Conservation (phyloP, 2,888 invertebrate genomes). For the Dryococelus australis region DNA sequence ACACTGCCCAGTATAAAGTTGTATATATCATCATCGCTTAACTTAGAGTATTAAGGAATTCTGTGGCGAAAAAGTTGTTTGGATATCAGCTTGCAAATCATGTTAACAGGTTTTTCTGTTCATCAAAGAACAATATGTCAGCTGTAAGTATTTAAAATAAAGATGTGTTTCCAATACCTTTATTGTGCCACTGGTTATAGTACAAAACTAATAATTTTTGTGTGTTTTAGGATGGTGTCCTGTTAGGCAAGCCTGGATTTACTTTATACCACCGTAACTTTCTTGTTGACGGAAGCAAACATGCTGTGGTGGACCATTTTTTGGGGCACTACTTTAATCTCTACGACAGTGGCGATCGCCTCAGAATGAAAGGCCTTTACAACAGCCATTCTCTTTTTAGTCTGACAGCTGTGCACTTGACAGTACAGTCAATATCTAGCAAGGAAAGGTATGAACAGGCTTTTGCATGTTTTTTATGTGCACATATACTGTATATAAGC, state of each 20-base stretch:
- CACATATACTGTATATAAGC: no score
- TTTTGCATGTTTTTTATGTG: no score
- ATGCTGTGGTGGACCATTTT: constrained; percentile 67
- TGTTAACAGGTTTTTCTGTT: no score
- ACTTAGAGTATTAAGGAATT: no score
- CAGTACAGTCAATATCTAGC: constrained; percentile 53
- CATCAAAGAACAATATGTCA: no score
- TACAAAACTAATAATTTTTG: neutral
- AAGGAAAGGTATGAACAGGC: constrained; percentile 52
- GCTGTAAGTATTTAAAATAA: no score
- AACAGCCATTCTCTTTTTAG: constrained; percentile 70
- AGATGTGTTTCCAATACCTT: neutral
- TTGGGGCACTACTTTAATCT: constrained; percentile 71
- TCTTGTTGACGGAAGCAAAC: constrained; percentile 60
- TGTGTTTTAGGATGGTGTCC: constrained; percentile 63
- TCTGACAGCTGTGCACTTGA: constrained; percentile 57
- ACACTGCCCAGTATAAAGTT: no score
- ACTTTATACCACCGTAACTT: constrained; percentile 63
- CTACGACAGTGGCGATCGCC: constrained; percentile 68
- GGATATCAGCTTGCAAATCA: no score
- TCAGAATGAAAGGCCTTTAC: constrained; percentile 66
- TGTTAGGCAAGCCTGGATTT: constrained; percentile 56
- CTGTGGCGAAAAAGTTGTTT: no score
- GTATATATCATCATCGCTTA: no score
- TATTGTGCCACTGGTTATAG: constrained; percentile 17